Conservation (phyloP, 37 sponge, comb jelly and placozoan genomes). For the Ianthella basta region DNA sequence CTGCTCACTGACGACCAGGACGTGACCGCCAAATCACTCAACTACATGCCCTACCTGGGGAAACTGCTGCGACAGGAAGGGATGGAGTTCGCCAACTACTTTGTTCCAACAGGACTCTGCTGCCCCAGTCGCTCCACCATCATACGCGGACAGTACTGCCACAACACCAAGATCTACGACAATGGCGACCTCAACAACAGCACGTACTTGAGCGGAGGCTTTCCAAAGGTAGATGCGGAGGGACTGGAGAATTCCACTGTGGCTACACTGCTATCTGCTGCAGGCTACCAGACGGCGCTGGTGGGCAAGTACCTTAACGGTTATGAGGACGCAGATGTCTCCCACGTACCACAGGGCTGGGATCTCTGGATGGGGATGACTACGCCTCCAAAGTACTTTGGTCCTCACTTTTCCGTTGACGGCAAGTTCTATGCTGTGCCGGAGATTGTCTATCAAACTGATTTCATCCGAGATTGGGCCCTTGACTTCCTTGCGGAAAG, state of each 20-base stretch:
- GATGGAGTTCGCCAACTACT: conserved; percentile 68
- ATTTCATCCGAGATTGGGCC: conserved; percentile 50
- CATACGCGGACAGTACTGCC: conserved; percentile 72
- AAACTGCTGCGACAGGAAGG: conserved; percentile 62
- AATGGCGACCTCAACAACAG: conserved; percentile 80
- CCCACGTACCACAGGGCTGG: conserved; percentile 72
- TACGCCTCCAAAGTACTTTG: conserved; percentile 56
- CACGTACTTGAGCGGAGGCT: conserved; percentile 68
- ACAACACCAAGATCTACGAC: conserved; percentile 80
- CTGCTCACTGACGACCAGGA: conserved; percentile 76
- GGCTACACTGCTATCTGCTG: conserved; percentile 50
- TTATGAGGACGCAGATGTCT: conserved; percentile 39
- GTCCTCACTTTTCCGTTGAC: conserved; percentile 63
- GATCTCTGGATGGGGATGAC: conserved; percentile 79
- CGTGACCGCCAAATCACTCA: conserved; percentile 69
- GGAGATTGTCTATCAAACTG: conserved; percentile 64
- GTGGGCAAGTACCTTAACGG: conserved; percentile 79
- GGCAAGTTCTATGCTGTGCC: conserved; percentile 47
- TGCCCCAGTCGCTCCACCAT: conserved; percentile 78
- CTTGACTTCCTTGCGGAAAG: background rate
- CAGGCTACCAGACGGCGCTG: conserved; percentile 68
- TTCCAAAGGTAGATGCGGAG: conserved; percentile 38
- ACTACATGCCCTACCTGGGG: conserved; percentile 67
- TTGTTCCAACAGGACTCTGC: conserved; percentile 77
- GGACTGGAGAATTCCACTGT: conserved; percentile 50